Evolutionary conservation across 2,797 vertebrate species (phyloP).

Genomic region (Epinephelus coioides): DNA sequence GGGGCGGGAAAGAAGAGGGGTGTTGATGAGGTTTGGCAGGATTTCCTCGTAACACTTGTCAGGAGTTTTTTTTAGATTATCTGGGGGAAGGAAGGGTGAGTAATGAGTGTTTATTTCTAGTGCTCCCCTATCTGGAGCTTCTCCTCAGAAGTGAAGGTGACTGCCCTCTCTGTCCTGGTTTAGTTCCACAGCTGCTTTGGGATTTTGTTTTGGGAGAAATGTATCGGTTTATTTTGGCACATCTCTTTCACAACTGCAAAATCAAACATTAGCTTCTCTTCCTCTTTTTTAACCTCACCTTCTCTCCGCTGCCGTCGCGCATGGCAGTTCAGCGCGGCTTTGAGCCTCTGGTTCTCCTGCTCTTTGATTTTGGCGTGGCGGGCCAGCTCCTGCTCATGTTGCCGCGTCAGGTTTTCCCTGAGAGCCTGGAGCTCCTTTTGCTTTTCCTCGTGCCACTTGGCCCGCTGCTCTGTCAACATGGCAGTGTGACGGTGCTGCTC

Average conservation of each 20-base stretch:
- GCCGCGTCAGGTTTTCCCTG: slow-evolving; percentile 94
- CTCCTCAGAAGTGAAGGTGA: background rate
- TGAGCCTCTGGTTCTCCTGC: slow-evolving; percentile 95
- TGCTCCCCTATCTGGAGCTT: background rate
- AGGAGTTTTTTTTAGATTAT: slow-evolving; percentile 1
- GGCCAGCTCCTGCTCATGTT: slow-evolving; percentile 96
- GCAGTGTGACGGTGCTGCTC: slow-evolving; percentile 98
- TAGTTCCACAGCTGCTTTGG: background rate
- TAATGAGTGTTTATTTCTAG: slow-evolving; percentile 6
- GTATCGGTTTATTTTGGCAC: background rate
- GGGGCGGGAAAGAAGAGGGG: background rate
- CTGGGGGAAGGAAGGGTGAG: background rate
- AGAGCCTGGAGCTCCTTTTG: slow-evolving; percentile 96
- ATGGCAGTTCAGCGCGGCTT: slow-evolving; percentile 92
- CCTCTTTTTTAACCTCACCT: slow-evolving; percentile 80
- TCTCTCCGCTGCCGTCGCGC: slow-evolving; percentile 95
- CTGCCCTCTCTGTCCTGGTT: slow-evolving; percentile 4
- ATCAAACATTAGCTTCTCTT: background rate
- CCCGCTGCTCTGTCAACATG: slow-evolving; percentile 94
- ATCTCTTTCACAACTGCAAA: background rate
- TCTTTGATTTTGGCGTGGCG: slow-evolving; percentile 96
- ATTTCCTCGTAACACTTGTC: background rate
- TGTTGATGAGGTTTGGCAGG: background rate
- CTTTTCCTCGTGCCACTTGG: slow-evolving; percentile 98
- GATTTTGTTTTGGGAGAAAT: background rate